Evolutionary conservation across 2,888 invertebrate species (phyloP).

Genomic region (Himalopsyche kuldschensis): DNA sequence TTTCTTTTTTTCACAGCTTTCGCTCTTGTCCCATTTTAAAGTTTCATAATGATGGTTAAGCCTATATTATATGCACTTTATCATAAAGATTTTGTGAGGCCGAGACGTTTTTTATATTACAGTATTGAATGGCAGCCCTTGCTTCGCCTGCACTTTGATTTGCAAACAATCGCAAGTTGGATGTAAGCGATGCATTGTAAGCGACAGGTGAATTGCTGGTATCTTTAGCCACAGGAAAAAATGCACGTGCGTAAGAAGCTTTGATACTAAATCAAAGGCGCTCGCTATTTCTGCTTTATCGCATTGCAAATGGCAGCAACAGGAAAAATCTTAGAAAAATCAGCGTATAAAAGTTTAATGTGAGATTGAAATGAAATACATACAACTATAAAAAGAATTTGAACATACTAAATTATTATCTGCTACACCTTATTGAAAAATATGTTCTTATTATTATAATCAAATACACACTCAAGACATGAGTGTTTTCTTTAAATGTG

Average conservation of each 20-base stretch:
- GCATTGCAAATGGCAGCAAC: background rate
- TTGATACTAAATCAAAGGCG: background rate
- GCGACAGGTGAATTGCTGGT: background rate
- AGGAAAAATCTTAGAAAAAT: background rate
- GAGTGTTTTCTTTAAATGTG: too few species aligned
- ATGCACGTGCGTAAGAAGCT: background rate
- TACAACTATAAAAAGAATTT: too few species aligned
- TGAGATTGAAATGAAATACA: background rate
- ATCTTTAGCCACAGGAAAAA: background rate
- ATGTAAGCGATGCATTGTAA: background rate
- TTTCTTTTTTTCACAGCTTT: too few species aligned
- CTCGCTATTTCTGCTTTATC: background rate
- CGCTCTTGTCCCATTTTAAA: too few species aligned
- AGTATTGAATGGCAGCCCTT: background rate
- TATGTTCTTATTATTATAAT: too few species aligned
- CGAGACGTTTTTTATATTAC: background rate
- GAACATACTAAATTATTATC: too few species aligned
- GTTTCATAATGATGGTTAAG: too few species aligned
- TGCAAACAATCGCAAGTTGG: constrained; percentile 5
- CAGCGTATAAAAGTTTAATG: background rate
- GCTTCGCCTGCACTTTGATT: constrained; percentile 5
- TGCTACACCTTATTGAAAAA: too few species aligned
- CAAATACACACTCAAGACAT: too few species aligned
- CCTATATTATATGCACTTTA: too few species aligned
- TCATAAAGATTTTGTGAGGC: too few species aligned